Percentiles rank a stretch among this genome's conserved stretches.
Evolutionary conservation across 2,888 invertebrate genomes (phyloP).

Genomic region (Erpobdella octoculata): DNA sequence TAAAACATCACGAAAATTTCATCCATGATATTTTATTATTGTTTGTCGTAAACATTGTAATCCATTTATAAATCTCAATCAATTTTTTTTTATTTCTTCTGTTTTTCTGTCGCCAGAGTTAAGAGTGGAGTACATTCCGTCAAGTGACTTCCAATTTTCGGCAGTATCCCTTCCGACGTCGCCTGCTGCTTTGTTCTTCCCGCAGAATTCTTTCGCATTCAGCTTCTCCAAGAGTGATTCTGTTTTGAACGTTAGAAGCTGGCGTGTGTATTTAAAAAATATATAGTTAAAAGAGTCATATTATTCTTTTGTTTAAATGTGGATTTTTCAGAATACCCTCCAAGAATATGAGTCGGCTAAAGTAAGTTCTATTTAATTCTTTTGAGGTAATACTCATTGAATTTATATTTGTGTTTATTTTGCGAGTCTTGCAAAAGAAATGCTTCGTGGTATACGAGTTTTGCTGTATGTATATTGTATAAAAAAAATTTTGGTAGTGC

Average conservation of each 20-base stretch:
- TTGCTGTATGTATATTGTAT: too few relatives aligned
- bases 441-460: too few relatives aligned
- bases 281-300: too few relatives aligned
- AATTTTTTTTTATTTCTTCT: background rate
- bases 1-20: too few relatives aligned
- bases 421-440: too few relatives aligned
- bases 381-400: background rate
- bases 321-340: background rate
- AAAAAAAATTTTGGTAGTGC: too few relatives aligned
- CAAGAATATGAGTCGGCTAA: constrained; percentile 10
- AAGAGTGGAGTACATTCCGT: background rate
- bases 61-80: too few relatives aligned
- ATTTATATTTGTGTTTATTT: background rate
- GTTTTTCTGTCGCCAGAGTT: background rate
- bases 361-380: background rate
- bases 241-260: background rate
- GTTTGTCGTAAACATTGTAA: too few relatives aligned
- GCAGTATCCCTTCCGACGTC: constrained; percentile 8
- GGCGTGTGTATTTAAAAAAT: background rate
- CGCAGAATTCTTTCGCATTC: background rate
- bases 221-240: constrained; percentile 14
- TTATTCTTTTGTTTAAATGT: background rate
- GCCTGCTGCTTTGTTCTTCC: background rate
- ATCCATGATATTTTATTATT: too few relatives aligned
- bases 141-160: background rate